These are phyloP conservation scores for Mythimna loreyi DNA, from an alignment of 2,888 invertebrate genomes.

Conservation along the genomic window DNA sequence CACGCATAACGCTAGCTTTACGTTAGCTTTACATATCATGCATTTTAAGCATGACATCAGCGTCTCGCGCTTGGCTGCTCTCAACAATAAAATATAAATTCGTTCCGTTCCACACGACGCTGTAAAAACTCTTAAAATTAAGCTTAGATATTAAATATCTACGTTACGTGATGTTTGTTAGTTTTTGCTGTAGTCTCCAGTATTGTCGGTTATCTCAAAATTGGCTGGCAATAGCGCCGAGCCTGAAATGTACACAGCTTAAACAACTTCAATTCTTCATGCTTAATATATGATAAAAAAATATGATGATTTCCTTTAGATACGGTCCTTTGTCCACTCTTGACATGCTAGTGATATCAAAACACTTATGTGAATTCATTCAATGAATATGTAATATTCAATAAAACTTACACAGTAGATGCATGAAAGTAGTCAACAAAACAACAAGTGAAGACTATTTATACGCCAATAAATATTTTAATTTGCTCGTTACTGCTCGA, in stretches of 20 bases:
- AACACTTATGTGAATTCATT: slow-evolving; percentile 22
- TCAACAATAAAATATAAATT: slow-evolving; percentile 73
- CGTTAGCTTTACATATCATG: slow-evolving; percentile 67
- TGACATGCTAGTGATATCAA: slow-evolving; percentile 22
- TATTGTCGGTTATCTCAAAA: slow-evolving; percentile 20
- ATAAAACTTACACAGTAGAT: slow-evolving; percentile 25
- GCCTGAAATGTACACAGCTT: slow-evolving; percentile 3
- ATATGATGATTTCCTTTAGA: slow-evolving; percentile 6
- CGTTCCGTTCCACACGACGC: slow-evolving; percentile 70
- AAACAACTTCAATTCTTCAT: not conserved
- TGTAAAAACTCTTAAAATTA: slow-evolving; percentile 64
- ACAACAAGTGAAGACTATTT: slow-evolving; percentile 60
- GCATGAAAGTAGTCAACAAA: slow-evolving; percentile 49
- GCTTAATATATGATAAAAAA: slow-evolving; percentile 17
- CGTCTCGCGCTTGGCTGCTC: slow-evolving; percentile 75
- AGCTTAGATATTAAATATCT: slow-evolving; percentile 60
- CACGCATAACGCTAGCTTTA: slow-evolving; percentile 60
- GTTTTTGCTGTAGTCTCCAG: slow-evolving; percentile 42
- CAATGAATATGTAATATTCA: slow-evolving; percentile 40
- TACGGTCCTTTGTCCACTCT: slow-evolving; percentile 12
- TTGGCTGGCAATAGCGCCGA: slow-evolving; percentile 13
- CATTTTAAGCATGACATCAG: slow-evolving; percentile 76
- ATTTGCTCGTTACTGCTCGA: slow-evolving; percentile 70
- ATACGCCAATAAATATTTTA: slow-evolving; percentile 71
- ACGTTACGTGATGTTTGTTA: slow-evolving; percentile 38